Conservation (phyloP, 2,888 invertebrate genomes). For the Cantharis flavilabris region DNA sequence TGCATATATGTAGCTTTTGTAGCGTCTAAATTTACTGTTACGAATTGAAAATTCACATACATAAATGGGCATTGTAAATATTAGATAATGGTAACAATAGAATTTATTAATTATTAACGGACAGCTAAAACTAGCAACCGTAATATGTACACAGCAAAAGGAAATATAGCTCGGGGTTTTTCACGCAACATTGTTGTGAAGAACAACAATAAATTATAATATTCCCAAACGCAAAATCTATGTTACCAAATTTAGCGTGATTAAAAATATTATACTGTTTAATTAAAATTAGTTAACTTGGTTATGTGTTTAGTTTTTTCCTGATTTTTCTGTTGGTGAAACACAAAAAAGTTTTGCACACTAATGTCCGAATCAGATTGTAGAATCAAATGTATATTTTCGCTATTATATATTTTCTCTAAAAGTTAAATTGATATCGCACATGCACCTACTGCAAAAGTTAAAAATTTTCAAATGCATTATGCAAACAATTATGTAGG, state of each 20-base stretch:
- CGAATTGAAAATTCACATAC: conserved; percentile 21
- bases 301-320: too few species aligned
- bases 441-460: too few species aligned
- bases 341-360: too few species aligned
- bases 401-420: too few species aligned
- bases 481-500: too few species aligned
- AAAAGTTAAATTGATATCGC: too few species aligned
- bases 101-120: conserved; percentile 29
- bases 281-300: neutral
- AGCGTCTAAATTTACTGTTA: conserved; percentile 36
- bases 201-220: neutral
- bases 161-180: conserved; percentile 25
- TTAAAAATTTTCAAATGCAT: too few species aligned
- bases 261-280: neutral
- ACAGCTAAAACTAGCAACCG: conserved; percentile 23
- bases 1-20: conserved; percentile 37
- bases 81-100: conserved; percentile 29
- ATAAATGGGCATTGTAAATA: conserved; percentile 37
- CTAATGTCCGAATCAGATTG: too few species aligned
- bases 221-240: neutral
- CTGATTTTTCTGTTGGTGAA: too few species aligned
- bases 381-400: too few species aligned
- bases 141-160: conserved; percentile 28
- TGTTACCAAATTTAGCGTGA: neutral
- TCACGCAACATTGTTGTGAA: conserved; percentile 5